phyloP scores from a whole-genome alignment of 2,888 invertebrate species.

The Trachelus iudaicus region DNA sequence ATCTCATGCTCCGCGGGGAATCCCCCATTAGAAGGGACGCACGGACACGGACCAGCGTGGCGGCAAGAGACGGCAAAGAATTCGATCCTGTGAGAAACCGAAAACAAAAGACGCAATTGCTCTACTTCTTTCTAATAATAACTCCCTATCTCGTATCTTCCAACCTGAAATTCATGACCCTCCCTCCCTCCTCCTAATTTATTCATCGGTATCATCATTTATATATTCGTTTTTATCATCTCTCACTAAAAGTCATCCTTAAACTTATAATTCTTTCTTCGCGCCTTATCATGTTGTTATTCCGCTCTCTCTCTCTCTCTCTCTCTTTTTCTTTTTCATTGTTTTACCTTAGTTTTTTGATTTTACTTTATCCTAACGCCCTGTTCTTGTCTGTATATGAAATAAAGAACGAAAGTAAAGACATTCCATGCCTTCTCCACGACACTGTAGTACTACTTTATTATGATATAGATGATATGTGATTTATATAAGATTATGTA shows the following conservation, averaged over 20 bases:
- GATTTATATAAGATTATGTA: slow-evolving; percentile 38
- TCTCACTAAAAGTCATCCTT: neutral
- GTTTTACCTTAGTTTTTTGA: slow-evolving; percentile 10
- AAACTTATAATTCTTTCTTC: neutral
- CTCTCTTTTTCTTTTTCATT: slow-evolving; percentile 8
- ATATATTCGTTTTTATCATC: neutral
- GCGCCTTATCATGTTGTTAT: neutral
- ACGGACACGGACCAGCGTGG: neutral
- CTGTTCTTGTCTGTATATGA: slow-evolving; percentile 9
- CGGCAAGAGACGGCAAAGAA: neutral
- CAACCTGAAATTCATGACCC: neutral
- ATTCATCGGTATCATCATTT: neutral
- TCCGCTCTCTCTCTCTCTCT: too few relatives aligned
- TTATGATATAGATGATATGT: slow-evolving; percentile 33
- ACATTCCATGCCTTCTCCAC: slow-evolving; percentile 11
- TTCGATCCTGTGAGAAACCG: neutral
- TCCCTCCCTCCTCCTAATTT: neutral
- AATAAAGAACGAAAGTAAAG: slow-evolving; percentile 14
- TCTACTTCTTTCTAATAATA: neutral
- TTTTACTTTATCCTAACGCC: neutral
- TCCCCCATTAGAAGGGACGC: neutral
- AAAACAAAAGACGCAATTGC: neutral
- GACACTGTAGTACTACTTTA: slow-evolving; percentile 11
- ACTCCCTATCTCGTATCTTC: neutral
- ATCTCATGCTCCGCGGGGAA: neutral